Evolutionary conservation across 2,888 invertebrate species (phyloP).

Genomic region (Spisula subtruncata): DNA sequence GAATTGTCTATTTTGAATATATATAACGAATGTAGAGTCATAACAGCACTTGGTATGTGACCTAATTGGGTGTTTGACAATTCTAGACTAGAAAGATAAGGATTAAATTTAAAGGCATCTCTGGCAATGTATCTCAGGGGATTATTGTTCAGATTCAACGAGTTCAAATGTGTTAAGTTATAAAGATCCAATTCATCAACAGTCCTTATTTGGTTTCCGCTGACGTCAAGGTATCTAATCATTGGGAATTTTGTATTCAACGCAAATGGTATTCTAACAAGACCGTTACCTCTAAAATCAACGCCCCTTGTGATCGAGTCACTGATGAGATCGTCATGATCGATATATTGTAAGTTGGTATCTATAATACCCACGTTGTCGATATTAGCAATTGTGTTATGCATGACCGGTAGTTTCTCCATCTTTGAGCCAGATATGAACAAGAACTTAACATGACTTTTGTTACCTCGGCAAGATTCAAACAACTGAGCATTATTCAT

Average conservation of each 20-base stretch:
- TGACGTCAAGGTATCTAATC: background rate
- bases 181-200: conserved; percentile 32
- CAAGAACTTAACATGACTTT: background rate
- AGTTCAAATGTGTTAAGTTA: conserved; percentile 8
- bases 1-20: conserved; percentile 6
- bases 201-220: conserved; percentile 1
- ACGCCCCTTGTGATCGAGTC: background rate
- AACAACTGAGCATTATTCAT: background rate
- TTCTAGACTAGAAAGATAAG: background rate
- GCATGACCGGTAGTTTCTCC: conserved; percentile 4
- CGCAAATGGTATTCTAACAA: conserved; percentile 24
- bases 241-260: conserved; percentile 9
- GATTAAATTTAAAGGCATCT: conserved; percentile 16
- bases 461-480: background rate
- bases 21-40: conserved; percentile 4
- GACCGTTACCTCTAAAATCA: background rate
- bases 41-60: conserved; percentile 31
- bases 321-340: background rate
- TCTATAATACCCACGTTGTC: background rate
- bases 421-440: background rate
- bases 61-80: background rate
- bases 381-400: background rate
- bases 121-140: conserved; percentile 18
- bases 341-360: background rate
- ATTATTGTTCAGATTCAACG: conserved; percentile 18